Conservation (phyloP, 2,113 vertebrate species). For the Anthoscopus minutus region DNA sequence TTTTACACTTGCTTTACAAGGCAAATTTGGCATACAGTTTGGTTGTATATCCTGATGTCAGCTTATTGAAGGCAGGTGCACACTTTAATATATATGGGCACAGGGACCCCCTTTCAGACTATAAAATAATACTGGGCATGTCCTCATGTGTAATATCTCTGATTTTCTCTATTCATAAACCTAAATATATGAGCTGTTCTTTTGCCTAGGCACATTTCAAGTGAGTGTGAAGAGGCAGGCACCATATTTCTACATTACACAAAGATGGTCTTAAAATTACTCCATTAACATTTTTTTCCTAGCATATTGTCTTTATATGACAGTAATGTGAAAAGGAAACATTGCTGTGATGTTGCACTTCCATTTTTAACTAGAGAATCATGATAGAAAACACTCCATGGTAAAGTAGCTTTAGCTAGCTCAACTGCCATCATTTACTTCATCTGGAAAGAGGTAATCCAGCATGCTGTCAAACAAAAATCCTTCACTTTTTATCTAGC, state of each 20-base stretch:
- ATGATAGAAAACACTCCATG: not conserved
- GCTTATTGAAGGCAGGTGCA: slow-evolving; percentile 76
- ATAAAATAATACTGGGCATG: slow-evolving; percentile 67
- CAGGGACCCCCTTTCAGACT: slow-evolving; percentile 63
- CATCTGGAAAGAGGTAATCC: not conserved
- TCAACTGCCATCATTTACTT: not conserved
- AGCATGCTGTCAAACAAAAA: not conserved
- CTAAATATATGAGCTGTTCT: slow-evolving; percentile 46
- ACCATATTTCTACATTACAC: not conserved
- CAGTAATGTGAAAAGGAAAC: not conserved
- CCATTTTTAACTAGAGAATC: not conserved
- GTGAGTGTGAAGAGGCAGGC: slow-evolving; percentile 14
- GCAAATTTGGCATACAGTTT: slow-evolving; percentile 61
- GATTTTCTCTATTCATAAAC: slow-evolving; percentile 51
- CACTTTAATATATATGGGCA: slow-evolving; percentile 64
- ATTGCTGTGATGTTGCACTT: not conserved
- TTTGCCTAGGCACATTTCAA: slow-evolving; percentile 30
- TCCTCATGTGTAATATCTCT: slow-evolving; percentile 56
- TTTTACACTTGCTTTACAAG: slow-evolving; percentile 68
- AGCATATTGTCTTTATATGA: not conserved
- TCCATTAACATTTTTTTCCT: not conserved
- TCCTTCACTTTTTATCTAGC: not conserved
- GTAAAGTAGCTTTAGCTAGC: not conserved
- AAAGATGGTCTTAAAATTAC: slow-evolving; percentile 15
- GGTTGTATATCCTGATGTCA: slow-evolving; percentile 47